These are phyloP conservation scores for Belonocnema kinseyi DNA, from an alignment of 1,140 invertebrate genomes.

Conservation along the genomic window DNA sequence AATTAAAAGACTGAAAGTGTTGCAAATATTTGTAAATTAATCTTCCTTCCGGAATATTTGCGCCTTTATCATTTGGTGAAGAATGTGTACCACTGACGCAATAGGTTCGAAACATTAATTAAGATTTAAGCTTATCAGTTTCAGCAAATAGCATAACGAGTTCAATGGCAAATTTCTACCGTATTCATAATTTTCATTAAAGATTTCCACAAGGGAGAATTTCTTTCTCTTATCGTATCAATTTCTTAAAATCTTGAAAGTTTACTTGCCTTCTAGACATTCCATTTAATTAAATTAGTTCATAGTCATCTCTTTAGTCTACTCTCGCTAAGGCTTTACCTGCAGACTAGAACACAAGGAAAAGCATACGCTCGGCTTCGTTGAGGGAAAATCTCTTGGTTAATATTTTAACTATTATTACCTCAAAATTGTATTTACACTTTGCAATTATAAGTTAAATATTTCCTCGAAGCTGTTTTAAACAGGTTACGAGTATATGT, in stretches of 20 bases:
- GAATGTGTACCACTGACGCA: slow-evolving; percentile 15
- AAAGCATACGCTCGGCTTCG: neutral
- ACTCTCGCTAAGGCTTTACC: slow-evolving; percentile 19
- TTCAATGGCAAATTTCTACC: slow-evolving; percentile 17
- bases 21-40: neutral
- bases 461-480: too few relatives aligned
- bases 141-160: neutral
- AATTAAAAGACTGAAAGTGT: neutral
- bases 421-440: too few relatives aligned
- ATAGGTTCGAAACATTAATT: too few relatives aligned
- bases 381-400: too few relatives aligned
- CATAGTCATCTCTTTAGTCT: neutral
- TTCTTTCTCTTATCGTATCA: slow-evolving; percentile 3
- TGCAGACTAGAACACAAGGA: neutral
- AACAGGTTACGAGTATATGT: too few relatives aligned
- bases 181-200: neutral
- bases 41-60: neutral
- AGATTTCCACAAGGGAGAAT: neutral
- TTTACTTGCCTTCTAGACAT: neutral
- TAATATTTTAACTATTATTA: too few relatives aligned
- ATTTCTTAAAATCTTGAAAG: neutral
- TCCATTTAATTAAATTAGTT: neutral
- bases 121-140: too few relatives aligned
- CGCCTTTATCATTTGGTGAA: neutral
- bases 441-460: too few relatives aligned